These are phyloP conservation scores for Tupaia chinensis DNA, from an alignment of 2,113 vertebrate genomes.

Conservation along the genomic window DNA sequence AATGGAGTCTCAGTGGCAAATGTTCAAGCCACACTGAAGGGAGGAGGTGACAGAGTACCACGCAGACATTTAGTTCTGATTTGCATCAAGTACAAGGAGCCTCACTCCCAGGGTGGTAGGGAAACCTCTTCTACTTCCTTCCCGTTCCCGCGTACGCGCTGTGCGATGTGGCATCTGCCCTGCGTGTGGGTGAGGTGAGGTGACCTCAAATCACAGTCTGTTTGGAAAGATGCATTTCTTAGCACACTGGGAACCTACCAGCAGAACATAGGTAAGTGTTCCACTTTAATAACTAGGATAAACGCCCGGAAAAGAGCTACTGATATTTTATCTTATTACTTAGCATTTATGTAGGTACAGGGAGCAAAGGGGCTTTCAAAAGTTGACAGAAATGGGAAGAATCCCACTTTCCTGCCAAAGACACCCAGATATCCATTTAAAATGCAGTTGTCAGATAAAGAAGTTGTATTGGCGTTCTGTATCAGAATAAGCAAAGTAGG, in stretches of 20 bases:
- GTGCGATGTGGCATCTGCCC: neutral
- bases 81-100: neutral
- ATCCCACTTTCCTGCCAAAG: conserved; percentile 13
- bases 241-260: neutral
- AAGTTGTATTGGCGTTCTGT: neutral
- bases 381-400: conserved; percentile 36
- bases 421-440: conserved; percentile 37
- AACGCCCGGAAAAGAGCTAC: neutral
- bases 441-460: conserved; percentile 57
- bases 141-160: neutral
- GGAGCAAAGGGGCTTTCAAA: conserved; percentile 36
- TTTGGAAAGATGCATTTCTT: neutral
- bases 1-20: neutral
- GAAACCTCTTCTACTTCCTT: neutral
- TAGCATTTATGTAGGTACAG: conserved; percentile 59
- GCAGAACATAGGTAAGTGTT: neutral
- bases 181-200: neutral
- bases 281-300: conserved; percentile 30
- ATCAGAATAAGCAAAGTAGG: neutral
- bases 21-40: neutral
- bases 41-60: neutral
- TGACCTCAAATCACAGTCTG: neutral
- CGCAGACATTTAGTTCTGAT: neutral
- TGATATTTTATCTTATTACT: conserved; percentile 39
- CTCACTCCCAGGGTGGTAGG: neutral